Evolutionary conservation across 2,113 vertebrate genomes (phyloP).

Genomic region (Trematocara unimaculatum): DNA sequence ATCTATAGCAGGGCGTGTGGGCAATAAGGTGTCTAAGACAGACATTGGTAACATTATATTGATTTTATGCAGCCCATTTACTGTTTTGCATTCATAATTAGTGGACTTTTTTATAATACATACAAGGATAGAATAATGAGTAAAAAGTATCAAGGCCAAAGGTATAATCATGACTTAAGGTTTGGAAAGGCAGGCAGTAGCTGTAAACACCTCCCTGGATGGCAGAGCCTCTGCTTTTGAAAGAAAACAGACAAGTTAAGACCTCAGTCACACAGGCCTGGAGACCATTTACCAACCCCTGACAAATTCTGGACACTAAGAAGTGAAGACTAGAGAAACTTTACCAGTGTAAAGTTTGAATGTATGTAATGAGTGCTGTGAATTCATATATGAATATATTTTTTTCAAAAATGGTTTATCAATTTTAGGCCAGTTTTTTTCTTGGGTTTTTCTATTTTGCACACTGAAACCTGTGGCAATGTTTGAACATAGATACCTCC

Average conservation of each 20-base stretch:
- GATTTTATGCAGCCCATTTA: not conserved
- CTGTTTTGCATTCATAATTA: not conserved
- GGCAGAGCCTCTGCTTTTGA: not conserved
- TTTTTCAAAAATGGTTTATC: not conserved
- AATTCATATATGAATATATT: not conserved
- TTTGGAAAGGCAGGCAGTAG: not conserved
- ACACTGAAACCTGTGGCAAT: not conserved
- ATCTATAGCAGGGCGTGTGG: not conserved
- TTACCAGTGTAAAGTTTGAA: not conserved
- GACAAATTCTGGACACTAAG: not conserved
- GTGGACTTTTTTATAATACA: not conserved
- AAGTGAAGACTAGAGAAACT: not conserved
- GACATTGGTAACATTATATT: not conserved
- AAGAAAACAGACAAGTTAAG: slow-evolving; percentile 18
- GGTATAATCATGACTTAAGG: not conserved
- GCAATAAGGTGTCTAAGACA: not conserved
- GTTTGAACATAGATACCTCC: not conserved
- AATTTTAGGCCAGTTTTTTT: not conserved
- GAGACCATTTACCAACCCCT: not conserved
- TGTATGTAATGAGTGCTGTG: not conserved
- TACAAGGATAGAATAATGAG: not conserved
- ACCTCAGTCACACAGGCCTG: not conserved
- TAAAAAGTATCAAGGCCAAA: not conserved
- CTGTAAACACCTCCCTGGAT: not conserved
- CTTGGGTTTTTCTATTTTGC: not conserved